phyloP scores from a whole-genome alignment of 30 jellyfish, hydroid and myxozoan species.

The Phacellophora camtschatica region DNA sequence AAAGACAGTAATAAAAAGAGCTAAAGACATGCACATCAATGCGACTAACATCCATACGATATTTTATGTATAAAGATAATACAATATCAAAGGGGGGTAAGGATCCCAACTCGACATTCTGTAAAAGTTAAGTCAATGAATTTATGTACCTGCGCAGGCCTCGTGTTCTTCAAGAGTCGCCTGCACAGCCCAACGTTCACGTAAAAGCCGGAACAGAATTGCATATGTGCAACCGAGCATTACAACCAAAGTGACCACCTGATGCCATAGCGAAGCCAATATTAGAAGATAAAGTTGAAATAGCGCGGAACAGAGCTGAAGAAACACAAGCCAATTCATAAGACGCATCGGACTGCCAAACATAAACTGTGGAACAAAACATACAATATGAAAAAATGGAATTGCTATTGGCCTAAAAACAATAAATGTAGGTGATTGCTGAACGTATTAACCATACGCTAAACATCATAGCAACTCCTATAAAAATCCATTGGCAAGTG shows the following conservation, averaged over 20 bases:
- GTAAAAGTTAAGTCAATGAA: not conserved
- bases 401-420: too few relatives aligned
- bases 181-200: constrained; percentile 95
- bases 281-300: constrained; percentile 67
- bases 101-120: not conserved
- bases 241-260: constrained; percentile 59
- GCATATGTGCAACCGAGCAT: constrained; percentile 69
- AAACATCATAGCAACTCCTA: too few relatives aligned
- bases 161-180: constrained; percentile 96
- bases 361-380: constrained; percentile 67
- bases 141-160: constrained; percentile 76
- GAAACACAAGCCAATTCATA: constrained; percentile 70
- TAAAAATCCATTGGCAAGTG: too few relatives aligned
- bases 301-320: constrained; percentile 63
- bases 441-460: too few relatives aligned
- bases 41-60: constrained; percentile 28
- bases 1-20: not conserved
- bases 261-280: constrained; percentile 79
- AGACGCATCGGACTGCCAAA: constrained; percentile 88
- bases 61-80: constrained; percentile 53
- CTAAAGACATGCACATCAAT: not conserved
- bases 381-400: too few relatives aligned
- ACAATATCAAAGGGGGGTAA: not conserved
- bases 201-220: constrained; percentile 84
- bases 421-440: too few relatives aligned